Evolutionary conservation across 2,797 vertebrate genomes (phyloP).

Genomic region (Scomberomorus guttatus): DNA sequence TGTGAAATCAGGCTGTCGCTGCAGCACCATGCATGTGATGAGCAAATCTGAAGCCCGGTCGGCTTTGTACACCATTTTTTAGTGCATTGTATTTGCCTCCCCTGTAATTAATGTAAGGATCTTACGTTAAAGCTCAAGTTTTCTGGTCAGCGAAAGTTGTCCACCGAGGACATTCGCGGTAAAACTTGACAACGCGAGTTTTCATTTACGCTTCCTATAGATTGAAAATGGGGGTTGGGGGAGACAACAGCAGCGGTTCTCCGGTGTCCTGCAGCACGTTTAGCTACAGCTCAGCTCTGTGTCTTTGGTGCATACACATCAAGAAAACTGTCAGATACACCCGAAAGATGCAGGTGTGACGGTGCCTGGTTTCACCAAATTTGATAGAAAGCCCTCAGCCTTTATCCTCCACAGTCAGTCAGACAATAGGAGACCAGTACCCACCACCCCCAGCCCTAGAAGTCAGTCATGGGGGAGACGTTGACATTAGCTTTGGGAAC

Average conservation of each 20-base stretch:
- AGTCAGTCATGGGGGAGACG: slow-evolving; percentile 16
- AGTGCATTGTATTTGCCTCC: too few relatives aligned
- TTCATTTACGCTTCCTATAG: slow-evolving; percentile 64
- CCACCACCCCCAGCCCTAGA: slow-evolving; percentile 19
- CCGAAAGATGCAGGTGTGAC: neutral
- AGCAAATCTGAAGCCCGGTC: too few relatives aligned
- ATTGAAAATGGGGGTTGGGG: slow-evolving; percentile 60
- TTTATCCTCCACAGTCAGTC: slow-evolving; percentile 10
- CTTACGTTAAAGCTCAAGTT: slow-evolving; percentile 7
- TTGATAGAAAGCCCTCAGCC: neutral
- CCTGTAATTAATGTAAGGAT: neutral
- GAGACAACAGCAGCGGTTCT: slow-evolving; percentile 23
- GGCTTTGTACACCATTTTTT: too few relatives aligned
- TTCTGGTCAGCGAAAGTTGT: slow-evolving; percentile 45
- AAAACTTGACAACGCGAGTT: slow-evolving; percentile 82
- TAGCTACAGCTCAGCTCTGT: neutral
- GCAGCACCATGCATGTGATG: neutral
- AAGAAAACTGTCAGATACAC: neutral
- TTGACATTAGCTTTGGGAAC: slow-evolving; percentile 13
- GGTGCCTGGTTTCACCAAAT: neutral
- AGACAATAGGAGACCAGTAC: slow-evolving; percentile 67
- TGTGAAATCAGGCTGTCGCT: neutral
- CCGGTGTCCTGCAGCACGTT: neutral
- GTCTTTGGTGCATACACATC: neutral
- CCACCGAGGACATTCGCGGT: slow-evolving; percentile 76